A percentile compares a stretch with the other conserved stretches of the same genome.
phyloP scores from a whole-genome alignment of 2,888 invertebrate species.

The Uropetala carovei region DNA sequence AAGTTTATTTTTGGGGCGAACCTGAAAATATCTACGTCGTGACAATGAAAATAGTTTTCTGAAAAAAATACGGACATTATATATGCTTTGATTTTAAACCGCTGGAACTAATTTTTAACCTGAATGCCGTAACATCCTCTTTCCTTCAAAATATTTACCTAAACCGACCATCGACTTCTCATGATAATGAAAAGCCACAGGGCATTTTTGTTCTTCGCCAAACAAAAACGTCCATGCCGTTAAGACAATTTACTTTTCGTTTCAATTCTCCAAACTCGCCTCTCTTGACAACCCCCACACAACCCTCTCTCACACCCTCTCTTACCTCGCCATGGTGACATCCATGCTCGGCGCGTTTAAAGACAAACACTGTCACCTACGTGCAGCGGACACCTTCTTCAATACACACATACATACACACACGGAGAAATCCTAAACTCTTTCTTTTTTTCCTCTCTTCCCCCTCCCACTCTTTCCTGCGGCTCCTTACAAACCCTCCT shows the following conservation, averaged over 20 bases:
- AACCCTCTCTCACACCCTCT: not conserved
- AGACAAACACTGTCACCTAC: conserved; percentile 55
- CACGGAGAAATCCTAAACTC: conserved; percentile 45
- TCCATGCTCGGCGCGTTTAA: conserved; percentile 43
- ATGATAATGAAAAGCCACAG: not conserved
- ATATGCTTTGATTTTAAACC: too few species aligned
- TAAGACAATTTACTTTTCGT: not conserved
- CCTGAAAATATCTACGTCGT: too few species aligned
- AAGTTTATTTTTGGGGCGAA: too few species aligned
- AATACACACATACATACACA: conserved; percentile 47
- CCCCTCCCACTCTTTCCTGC: not conserved
- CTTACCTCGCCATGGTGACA: conserved; percentile 42
- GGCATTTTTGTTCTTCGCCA: not conserved
- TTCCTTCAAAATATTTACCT: conserved; percentile 3
- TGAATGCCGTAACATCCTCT: not conserved
- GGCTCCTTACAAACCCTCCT: not conserved
- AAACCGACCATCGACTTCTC: not conserved
- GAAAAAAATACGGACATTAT: too few species aligned
- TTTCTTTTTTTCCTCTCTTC: not conserved
- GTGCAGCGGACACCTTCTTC: conserved; percentile 40
- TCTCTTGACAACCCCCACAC: not conserved
- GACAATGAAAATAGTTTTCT: too few species aligned
- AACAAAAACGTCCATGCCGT: not conserved
- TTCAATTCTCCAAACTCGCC: conserved; percentile 52
- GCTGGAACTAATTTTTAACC: too few species aligned